Percentiles rank a stretch among this genome's conserved stretches.
Evolutionary conservation across 2,797 vertebrate species (phyloP).

Genomic region (Coccyzus lansbergi): DNA sequence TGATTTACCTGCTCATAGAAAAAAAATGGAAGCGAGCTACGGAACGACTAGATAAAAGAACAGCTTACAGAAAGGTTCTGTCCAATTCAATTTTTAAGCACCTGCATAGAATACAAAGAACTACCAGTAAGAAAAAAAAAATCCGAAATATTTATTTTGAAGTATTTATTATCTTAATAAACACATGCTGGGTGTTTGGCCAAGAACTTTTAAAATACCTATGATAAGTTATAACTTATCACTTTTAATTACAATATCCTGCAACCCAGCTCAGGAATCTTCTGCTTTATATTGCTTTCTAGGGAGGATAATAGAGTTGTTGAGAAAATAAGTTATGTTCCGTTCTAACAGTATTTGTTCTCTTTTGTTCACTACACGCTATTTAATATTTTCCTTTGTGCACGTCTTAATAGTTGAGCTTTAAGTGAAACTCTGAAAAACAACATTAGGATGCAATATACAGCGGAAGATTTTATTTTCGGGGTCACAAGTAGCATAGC

Average conservation of each 20-base stretch:
- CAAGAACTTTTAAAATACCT: conserved; percentile 43
- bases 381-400: conserved; percentile 72
- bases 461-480: conserved; percentile 76
- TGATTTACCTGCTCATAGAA: neutral
- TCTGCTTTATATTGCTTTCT: conserved; percentile 1
- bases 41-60: neutral
- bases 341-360: conserved; percentile 56
- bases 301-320: conserved; percentile 22
- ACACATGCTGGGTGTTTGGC: conserved; percentile 2
- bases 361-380: conserved; percentile 50
- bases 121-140: neutral
- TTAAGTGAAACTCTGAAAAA: conserved; percentile 72
- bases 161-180: neutral
- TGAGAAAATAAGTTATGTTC: conserved; percentile 21
- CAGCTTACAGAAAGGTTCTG: neutral
- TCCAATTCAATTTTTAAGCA: neutral
- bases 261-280: conserved; percentile 12
- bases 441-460: conserved; percentile 71
- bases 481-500: conserved; percentile 80
- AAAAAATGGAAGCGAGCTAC: neutral
- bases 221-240: conserved; percentile 12
- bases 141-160: neutral
- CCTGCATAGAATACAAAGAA: neutral
- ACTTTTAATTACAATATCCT: neutral
- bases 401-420: conserved; percentile 61